phyloP scores from a whole-genome alignment of 2,797 vertebrate species.

The Melanotaenia boesemani region DNA sequence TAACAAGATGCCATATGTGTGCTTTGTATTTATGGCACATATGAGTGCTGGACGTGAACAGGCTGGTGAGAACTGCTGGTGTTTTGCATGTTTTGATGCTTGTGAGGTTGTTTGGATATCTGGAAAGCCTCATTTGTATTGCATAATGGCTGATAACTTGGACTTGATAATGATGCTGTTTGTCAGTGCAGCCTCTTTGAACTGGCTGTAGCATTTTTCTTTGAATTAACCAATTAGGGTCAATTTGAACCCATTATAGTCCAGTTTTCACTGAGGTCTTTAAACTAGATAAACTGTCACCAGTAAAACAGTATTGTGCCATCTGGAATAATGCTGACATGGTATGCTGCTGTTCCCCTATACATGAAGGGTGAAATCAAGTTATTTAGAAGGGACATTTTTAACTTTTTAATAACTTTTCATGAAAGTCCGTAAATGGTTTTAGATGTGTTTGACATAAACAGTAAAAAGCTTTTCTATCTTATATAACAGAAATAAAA shows the following conservation, averaged over 20 bases:
- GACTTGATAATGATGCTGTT: conserved; percentile 59
- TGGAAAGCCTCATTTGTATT: conserved; percentile 56
- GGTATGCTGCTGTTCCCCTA: neutral
- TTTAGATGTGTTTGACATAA: neutral
- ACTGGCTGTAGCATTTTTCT: conserved; percentile 30
- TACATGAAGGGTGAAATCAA: neutral
- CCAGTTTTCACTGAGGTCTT: conserved; percentile 7
- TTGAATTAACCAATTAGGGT: conserved; percentile 63
- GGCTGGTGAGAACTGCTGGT: conserved; percentile 44
- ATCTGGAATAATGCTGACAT: neutral
- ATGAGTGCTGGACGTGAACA: conserved; percentile 21
- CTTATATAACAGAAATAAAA: neutral
- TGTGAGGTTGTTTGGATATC: conserved; percentile 38
- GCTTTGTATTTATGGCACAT: conserved; percentile 1
- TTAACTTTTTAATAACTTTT: neutral
- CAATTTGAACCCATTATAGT: conserved; percentile 52
- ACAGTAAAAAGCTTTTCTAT: neutral
- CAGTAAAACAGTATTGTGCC: neutral
- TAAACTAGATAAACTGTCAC: neutral
- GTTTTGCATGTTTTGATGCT: conserved; percentile 23
- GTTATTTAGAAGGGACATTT: neutral
- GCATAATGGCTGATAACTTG: conserved; percentile 51
- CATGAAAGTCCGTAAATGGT: neutral
- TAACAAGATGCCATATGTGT: neutral
- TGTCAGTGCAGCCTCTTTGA: conserved; percentile 37